Conservation (phyloP, 30 jellyfish, hydroid and myxozoan genomes). For the Catostylus mosaicus region DNA sequence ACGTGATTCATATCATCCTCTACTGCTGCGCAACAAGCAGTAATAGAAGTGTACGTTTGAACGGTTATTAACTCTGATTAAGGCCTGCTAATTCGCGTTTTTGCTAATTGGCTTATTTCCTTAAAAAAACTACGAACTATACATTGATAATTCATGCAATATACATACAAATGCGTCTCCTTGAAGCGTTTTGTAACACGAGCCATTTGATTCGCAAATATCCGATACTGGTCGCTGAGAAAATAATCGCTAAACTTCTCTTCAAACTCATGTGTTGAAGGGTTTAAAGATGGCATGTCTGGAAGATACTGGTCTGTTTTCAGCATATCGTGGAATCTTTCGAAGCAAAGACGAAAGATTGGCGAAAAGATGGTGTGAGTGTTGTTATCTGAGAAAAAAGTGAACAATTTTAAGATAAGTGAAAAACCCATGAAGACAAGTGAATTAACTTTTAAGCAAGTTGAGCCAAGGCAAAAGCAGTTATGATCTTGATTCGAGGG, state of each 20-base stretch:
- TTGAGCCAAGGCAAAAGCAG: no score
- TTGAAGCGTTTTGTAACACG: constrained; percentile 50
- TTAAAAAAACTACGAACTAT: neutral
- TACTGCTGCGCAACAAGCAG: no score
- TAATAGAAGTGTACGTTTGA: no score
- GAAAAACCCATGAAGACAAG: neutral
- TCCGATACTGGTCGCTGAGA: constrained; percentile 50
- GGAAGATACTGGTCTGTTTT: constrained; percentile 37
- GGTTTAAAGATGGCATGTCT: constrained; percentile 68
- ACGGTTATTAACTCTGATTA: neutral
- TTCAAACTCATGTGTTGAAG: constrained; percentile 67
- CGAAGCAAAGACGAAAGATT: constrained; percentile 73
- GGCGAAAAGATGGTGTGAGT: constrained; percentile 39
- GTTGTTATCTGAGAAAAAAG: constrained; percentile 43
- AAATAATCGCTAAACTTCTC: constrained; percentile 56
- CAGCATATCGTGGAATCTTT: constrained; percentile 53
- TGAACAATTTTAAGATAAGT: neutral
- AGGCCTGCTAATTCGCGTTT: neutral
- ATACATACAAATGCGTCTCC: constrained; percentile 51
- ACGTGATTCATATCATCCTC: no score
- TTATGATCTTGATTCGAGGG: no score
- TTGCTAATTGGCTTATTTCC: neutral
- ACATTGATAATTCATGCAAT: neutral
- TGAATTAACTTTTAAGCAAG: no score
- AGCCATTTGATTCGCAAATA: constrained; percentile 50